A percentile compares a stretch with the other conserved stretches of the same genome.
Evolutionary conservation across 2,113 vertebrate genomes (phyloP).

Genomic region (Macaca fascicularis): DNA sequence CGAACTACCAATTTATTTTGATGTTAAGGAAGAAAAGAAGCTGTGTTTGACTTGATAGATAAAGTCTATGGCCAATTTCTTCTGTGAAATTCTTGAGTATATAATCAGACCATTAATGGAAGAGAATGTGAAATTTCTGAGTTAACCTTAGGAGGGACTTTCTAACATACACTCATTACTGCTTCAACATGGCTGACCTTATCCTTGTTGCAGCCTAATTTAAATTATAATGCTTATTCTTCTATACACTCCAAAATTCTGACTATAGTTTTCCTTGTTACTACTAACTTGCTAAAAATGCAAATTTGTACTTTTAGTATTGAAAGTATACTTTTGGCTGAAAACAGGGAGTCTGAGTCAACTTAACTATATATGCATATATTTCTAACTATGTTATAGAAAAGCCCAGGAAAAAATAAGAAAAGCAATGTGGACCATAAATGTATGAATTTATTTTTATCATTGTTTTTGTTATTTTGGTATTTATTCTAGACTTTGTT

Average conservation of each 20-base stretch:
- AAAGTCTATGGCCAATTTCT: background rate
- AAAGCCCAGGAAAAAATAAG: background rate
- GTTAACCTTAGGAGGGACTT: background rate
- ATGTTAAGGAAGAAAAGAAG: background rate
- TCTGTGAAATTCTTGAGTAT: background rate
- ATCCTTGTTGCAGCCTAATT: background rate
- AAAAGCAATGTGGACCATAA: background rate
- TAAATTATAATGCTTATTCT: constrained; percentile 50
- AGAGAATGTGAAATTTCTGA: background rate
- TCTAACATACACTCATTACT: background rate
- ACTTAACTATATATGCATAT: background rate
- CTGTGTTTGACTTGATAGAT: background rate
- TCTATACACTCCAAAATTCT: background rate
- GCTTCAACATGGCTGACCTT: background rate
- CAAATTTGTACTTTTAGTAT: background rate
- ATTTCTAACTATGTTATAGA: background rate
- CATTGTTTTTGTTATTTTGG: background rate
- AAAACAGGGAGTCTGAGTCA: background rate
- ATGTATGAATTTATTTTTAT: background rate
- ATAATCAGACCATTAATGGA: background rate
- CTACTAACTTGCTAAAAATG: constrained; percentile 16
- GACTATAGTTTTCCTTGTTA: constrained; percentile 24
- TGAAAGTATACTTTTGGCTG: background rate
- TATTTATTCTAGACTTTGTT: background rate
- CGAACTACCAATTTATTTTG: background rate